Evolutionary conservation across 2,888 invertebrate genomes (phyloP).

Genomic region (Sarcophaga caerulescens): DNA sequence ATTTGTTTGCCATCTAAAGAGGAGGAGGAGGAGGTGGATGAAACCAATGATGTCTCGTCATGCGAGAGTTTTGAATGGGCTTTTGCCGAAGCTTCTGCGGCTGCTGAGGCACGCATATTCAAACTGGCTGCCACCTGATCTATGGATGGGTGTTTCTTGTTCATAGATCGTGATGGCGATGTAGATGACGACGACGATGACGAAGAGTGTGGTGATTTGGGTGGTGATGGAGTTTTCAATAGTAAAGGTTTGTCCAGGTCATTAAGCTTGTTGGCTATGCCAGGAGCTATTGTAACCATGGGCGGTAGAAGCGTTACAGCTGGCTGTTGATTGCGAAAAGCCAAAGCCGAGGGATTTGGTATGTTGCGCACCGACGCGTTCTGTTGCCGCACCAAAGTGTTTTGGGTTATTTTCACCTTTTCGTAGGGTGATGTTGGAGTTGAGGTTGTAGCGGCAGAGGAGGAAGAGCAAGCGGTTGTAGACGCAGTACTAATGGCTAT

Average conservation of each 20-base stretch:
- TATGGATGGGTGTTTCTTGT: conserved; percentile 78
- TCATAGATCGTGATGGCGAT: conserved; percentile 62
- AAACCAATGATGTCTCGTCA: conserved; percentile 65
- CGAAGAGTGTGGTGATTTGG: conserved; percentile 58
- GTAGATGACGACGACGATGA: conserved; percentile 62
- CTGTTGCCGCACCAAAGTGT: conserved; percentile 79
- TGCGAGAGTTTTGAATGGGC: conserved; percentile 66
- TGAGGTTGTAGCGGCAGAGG: conserved; percentile 18
- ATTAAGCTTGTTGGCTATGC: conserved; percentile 44
- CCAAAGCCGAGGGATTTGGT: conserved; percentile 84
- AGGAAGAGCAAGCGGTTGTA: background rate
- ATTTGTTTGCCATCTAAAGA: conserved; percentile 18
- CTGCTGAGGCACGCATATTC: conserved; percentile 78
- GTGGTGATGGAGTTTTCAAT: conserved; percentile 59
- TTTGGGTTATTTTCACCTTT: conserved; percentile 78
- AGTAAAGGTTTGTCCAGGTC: conserved; percentile 61
- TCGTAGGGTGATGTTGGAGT: conserved; percentile 79
- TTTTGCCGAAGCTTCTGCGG: conserved; percentile 75
- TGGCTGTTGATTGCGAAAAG: conserved; percentile 82
- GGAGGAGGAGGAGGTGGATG: conserved; percentile 69
- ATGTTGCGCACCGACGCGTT: conserved; percentile 85
- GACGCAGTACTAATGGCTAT: conserved; percentile 74
- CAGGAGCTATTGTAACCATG: conserved; percentile 61
- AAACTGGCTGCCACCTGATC: conserved; percentile 81
- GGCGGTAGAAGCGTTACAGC: conserved; percentile 68